phyloP scores from a whole-genome alignment of 2,797 vertebrate genomes.

The Macropodus opercularis region DNA sequence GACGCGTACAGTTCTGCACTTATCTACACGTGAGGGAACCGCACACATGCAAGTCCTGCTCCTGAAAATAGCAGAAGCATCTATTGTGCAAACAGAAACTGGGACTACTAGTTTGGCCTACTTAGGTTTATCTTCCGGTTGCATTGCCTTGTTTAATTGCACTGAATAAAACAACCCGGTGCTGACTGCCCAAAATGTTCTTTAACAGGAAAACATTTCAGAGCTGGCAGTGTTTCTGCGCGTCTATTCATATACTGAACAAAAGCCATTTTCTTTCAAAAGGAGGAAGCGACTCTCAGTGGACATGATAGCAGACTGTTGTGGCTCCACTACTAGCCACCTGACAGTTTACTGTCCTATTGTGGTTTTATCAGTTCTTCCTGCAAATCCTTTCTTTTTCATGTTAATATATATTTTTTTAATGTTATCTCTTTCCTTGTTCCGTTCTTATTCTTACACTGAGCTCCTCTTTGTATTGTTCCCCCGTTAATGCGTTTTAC shows the following conservation, averaged over 20 bases:
- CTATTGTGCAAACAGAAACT: slow-evolving; percentile 55
- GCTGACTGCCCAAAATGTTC: slow-evolving; percentile 18
- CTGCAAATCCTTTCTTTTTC: neutral
- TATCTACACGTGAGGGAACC: slow-evolving; percentile 49
- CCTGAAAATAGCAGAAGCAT: slow-evolving; percentile 53
- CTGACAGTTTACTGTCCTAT: neutral
- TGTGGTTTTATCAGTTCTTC: slow-evolving; percentile 1
- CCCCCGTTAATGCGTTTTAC: slow-evolving; percentile 34
- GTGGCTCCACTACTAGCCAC: slow-evolving; percentile 2
- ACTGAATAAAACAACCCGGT: slow-evolving; percentile 15
- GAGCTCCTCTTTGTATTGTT: slow-evolving; percentile 16
- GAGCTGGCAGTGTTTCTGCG: neutral
- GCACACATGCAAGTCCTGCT: slow-evolving; percentile 31
- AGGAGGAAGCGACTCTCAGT: neutral
- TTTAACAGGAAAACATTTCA: neutral
- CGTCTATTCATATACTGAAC: neutral
- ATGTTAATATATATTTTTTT: neutral
- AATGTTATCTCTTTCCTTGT: neutral
- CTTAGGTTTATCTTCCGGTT: slow-evolving; percentile 36
- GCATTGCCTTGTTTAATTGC: slow-evolving; percentile 29
- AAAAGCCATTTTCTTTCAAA: neutral
- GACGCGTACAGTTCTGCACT: slow-evolving; percentile 36
- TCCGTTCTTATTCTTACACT: slow-evolving; percentile 13
- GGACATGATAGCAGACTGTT: neutral
- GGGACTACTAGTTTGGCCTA: slow-evolving; percentile 48